Evolutionary conservation across 2,113 vertebrate genomes (phyloP), one percentile per base, ranked within the genome.

Genomic region (Pseudonaja textilis): DNA sequence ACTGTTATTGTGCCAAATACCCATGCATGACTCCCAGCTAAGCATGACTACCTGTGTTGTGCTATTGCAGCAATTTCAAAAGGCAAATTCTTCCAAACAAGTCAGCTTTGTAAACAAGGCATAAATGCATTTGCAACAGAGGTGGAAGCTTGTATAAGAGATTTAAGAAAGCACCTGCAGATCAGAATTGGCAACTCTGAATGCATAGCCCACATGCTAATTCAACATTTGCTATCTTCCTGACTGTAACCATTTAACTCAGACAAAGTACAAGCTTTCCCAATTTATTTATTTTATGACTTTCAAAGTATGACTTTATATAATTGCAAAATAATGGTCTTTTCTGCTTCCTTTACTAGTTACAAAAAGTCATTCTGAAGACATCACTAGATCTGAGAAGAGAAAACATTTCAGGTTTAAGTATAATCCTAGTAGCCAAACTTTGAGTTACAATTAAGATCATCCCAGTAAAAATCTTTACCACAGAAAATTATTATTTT

Each of bases 391-490:
- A 81, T 81, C 74, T 81, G 16, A 34, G n/a, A 81, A 39, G 69
- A 81, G 5, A 81, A 81, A 81, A 81, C 34, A 42, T 20, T 81
- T 42, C n/a, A 39, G 34, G 2, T 8, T 5, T 55, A 18, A 89
- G 39, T 42, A 69, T 42, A 12, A 86, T 34, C 29, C 57, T 47
- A 64, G 3, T 59, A 42, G 54, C 25, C 42, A 88, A 91, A 34
- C 9, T 64, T 55, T 55, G 29, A 9, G 7, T 93, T 90, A 29
- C 34, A 61, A 52, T 93, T 18, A 22, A 85, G 45, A 56, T 89
- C 91, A 3, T 90, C 85, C 64, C 93, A 69, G 5, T 94, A 95
- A 94, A 92, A 7, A 22, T 91, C 12, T 0, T 61, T 12, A 23
- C 12, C 39, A 6, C 14, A 57, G 34, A 93, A 89, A 88, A 20